Conservation (phyloP, 2,888 invertebrate genomes). For the Drosophila kanekoi region DNA sequence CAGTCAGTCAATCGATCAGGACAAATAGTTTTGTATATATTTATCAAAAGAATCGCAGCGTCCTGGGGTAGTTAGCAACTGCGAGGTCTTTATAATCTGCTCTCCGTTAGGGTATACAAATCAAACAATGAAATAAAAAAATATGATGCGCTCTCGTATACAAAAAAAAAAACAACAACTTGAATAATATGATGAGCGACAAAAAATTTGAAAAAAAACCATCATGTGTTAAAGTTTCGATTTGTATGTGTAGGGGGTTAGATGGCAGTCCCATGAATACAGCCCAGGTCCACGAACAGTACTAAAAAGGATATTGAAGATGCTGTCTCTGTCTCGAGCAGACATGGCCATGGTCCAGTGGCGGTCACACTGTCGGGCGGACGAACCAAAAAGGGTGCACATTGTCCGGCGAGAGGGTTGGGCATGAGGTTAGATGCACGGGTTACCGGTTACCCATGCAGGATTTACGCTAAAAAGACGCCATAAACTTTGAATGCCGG, state of each 20-base stretch:
- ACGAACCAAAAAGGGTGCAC: constrained; percentile 36
- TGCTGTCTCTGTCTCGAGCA: constrained; percentile 32
- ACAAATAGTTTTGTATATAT: too few species aligned
- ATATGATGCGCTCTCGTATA: constrained; percentile 6
- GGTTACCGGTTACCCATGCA: constrained; percentile 42
- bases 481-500: constrained; percentile 73
- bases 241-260: constrained; percentile 4
- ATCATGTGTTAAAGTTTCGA: constrained; percentile 17
- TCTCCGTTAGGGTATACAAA: constrained; percentile 3
- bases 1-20: too few species aligned
- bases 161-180: constrained; percentile 9
- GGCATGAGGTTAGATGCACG: constrained; percentile 14
- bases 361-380: constrained; percentile 4
- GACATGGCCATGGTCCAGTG: constrained; percentile 38
- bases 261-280: neutral
- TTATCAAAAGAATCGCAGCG: too few species aligned
- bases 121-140: constrained; percentile 19
- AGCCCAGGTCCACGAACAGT: neutral
- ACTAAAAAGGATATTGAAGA: constrained; percentile 57
- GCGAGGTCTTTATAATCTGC: neutral
- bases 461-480: constrained; percentile 82
- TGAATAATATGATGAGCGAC: constrained; percentile 30
- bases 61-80: too few species aligned
- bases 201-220: constrained; percentile 33
- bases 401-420: neutral